Base-by-base conservation (phyloP, 2,888 invertebrate species). In the Mythimna vitellina region DNA sequence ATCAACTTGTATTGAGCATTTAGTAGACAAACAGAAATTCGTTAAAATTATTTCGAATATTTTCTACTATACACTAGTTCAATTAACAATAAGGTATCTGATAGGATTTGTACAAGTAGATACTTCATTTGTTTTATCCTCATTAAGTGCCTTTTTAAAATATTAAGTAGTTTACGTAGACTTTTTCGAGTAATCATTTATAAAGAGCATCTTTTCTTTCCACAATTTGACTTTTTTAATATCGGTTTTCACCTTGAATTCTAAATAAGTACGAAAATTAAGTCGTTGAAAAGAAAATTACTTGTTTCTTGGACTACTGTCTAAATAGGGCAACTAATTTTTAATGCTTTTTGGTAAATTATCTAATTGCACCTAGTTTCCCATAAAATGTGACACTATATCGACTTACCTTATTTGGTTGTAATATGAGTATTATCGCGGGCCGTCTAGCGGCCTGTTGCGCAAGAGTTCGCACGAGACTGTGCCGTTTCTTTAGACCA, bases 401-500 rank as follows among this genome's bases (percentile, higher is more conserved):
- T 80, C 1, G 62, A 84, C 88, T 86, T 83, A 89, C 90, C 86
- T 86, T 88, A 58, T 65, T 65, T 77, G 65, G 68, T 73, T 70
- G 76, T 73, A 78, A 81, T 75, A 56, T 70, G 38, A 64, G 56
- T 83, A 57, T 68, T 38, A 73, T 65, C 71, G 65, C 79, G 79
- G 87, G 86, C 88, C 87, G 89, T 83, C 86, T 84, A 78, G 83
- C 92, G 92, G 92, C 92, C 92, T 91, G 93, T 95, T 95, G 93
- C 93, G 95, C 94, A 95, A 96, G 93, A 89, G 93, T 86, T 91
- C 90, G 85, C 93, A 93, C 93, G 88, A 92, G 93, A 96, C 96
- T 96, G 95, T 90, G 94, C 90, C 89, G 91, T 92, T 92, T 92
- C 92, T 90, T 89, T 89, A 83, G 85, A 85, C 87, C 88, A 90